Base-by-base conservation (phyloP, 2,797 vertebrate species). In the Anguilla anguilla region DNA sequence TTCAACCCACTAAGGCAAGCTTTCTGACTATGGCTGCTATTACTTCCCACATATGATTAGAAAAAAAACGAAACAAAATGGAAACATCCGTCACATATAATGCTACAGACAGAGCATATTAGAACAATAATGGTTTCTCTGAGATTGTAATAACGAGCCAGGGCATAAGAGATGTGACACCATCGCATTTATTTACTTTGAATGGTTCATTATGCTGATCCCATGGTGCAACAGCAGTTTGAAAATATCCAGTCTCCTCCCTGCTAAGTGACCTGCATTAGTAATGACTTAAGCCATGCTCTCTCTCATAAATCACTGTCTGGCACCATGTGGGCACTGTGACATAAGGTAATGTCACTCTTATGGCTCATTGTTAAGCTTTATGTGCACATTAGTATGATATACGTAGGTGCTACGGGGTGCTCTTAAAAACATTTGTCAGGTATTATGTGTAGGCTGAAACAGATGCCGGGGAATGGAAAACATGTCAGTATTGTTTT, bases 301-400 rank as follows among this genome's bases (percentile, higher is more conserved):
- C 19, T 43, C 74, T 79, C 74, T 79, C 35, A 43, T 79, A 7
- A 39, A 79, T 79, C 74, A 79, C 74, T 79, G 15, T 6, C 74
- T 79, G 35, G 35, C 74, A 43, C 35, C 74, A 43, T 43, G 74
- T 79, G 74, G 39, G 43, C 39, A 43, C 39, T 1, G 35, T 77
- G 74, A 43, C 74, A 79, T 79, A 79, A 79, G 74, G 74, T 43
- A 79, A 79, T 79, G 74, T 43, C 35, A 19, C 74, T 79, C 74
- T 79, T 46, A 79, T 79, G 74, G 74, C 74, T 39, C 39, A 46
- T 79, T 43, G 74, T 43, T 79, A 43, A 39, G 35, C 39, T 79
- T 79, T 79, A 79, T 79, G 74, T 22, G 17, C 35, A 39, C 74
- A 79, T 79, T 79, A 79, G 35, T 79, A 79, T 79, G 74, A 43